These are phyloP conservation scores for Rotaria macrura DNA, from an alignment of 2,888 invertebrate species.

Conservation along the genomic window DNA sequence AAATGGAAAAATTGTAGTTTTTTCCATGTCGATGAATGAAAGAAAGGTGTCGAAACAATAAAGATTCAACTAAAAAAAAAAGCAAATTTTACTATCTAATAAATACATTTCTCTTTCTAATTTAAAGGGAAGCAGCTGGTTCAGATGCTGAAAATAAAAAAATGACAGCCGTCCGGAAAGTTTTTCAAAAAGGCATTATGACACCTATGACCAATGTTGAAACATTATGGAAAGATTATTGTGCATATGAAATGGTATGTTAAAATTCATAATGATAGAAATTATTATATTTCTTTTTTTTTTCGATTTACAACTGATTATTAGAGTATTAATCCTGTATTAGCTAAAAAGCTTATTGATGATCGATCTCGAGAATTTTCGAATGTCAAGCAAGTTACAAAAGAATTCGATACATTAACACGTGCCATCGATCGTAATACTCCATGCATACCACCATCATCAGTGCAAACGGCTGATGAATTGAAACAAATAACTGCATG, in stretches of 20 bases:
- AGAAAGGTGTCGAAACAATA: too few relatives aligned
- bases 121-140: constrained; percentile 71
- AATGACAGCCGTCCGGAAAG: constrained; percentile 90
- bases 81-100: too few relatives aligned
- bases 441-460: constrained; percentile 85
- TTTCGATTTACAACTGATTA: constrained; percentile 26
- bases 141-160: constrained; percentile 99
- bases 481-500: constrained; percentile 73
- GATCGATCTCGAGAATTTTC: constrained; percentile 91
- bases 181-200: constrained; percentile 85
- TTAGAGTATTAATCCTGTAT: constrained; percentile 72
- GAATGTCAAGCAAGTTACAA: constrained; percentile 88
- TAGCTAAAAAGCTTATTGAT: constrained; percentile 89
- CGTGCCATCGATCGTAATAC: constrained; percentile 85
- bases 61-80: too few relatives aligned
- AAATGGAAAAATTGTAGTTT: too few relatives aligned
- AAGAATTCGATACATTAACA: constrained; percentile 82
- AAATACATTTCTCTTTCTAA: background rate
- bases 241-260: constrained; percentile 67
- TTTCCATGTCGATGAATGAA: too few relatives aligned
- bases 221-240: constrained; percentile 83
- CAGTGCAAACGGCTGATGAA: constrained; percentile 65
- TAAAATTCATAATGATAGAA: background rate
- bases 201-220: constrained; percentile 96
- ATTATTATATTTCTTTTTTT: background rate